Evolutionary conservation across 2,797 vertebrate species (phyloP).

Genomic region (Sphenodon punctatus): DNA sequence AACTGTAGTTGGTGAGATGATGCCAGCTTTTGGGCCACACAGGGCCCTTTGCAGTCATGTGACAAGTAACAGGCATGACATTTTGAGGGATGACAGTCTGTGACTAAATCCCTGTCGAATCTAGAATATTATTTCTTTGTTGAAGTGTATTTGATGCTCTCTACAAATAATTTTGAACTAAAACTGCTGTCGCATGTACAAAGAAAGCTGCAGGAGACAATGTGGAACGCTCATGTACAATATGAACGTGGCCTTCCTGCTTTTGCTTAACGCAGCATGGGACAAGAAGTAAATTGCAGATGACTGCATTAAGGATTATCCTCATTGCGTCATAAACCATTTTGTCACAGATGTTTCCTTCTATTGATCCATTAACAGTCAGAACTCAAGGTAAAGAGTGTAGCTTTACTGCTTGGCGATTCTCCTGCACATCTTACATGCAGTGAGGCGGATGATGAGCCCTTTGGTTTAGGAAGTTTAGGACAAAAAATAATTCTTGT

Average conservation of each 20-base stretch:
- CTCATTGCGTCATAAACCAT: background rate
- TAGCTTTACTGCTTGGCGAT: background rate
- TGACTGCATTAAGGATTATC: background rate
- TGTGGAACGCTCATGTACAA: rapidly evolving
- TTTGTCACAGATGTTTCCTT: background rate
- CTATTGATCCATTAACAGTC: background rate
- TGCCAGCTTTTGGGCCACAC: no score
- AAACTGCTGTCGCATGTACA: rapidly evolving
- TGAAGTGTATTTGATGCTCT: background rate
- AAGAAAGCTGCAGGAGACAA: rapidly evolving
- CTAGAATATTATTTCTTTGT: background rate
- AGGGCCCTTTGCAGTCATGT: no score
- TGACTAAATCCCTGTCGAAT: no score
- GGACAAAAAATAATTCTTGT: background rate
- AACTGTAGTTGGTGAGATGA: no score
- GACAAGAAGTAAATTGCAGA: background rate
- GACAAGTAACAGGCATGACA: no score
- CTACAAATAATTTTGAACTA: background rate
- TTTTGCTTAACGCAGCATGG: rapidly evolving
- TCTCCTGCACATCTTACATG: background rate
- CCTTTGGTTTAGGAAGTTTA: rapidly evolving
- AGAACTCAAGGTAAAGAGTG: background rate
- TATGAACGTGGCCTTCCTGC: background rate
- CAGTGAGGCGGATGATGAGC: background rate
- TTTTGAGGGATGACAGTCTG: no score